A percentile compares a stretch with the other conserved stretches of the same genome.
Evolutionary conservation across 2,113 vertebrate species (phyloP).

Genomic region (Muscicapa adusta): DNA sequence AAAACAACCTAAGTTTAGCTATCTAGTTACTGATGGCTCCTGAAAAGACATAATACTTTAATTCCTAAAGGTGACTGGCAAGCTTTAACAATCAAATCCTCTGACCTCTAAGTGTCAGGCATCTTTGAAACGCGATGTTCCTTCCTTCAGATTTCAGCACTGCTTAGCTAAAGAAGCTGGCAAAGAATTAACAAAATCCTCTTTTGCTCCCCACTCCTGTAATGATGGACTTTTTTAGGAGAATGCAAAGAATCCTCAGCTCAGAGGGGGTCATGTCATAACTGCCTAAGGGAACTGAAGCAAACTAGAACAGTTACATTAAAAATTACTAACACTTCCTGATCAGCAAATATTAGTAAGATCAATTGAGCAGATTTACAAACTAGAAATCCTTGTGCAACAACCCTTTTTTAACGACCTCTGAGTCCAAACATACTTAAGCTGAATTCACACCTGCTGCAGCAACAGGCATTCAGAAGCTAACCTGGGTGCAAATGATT

Average conservation of each 20-base stretch:
- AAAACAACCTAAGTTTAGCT: neutral
- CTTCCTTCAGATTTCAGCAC: neutral
- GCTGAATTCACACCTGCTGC: neutral
- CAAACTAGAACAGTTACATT: neutral
- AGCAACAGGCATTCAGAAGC: neutral
- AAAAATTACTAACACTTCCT: neutral
- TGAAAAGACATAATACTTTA: neutral
- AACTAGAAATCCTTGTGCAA: neutral
- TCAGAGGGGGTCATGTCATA: neutral
- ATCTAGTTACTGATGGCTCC: neutral
- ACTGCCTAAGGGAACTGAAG: neutral
- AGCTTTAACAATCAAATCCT: neutral
- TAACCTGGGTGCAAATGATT: neutral
- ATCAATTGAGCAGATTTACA: fast-evolving
- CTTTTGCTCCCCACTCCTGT: neutral
- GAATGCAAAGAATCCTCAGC: neutral
- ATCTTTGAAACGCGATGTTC: neutral
- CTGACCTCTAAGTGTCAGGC: neutral
- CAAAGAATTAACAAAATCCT: neutral
- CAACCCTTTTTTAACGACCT: neutral
- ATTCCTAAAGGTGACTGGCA: neutral
- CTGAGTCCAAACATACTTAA: neutral
- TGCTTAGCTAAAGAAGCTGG: neutral
- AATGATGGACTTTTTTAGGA: neutral
- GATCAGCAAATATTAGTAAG: neutral